These are phyloP conservation scores for Drosophila fulvimacula DNA, from an alignment of 2,888 invertebrate genomes.

Conservation along the genomic window DNA sequence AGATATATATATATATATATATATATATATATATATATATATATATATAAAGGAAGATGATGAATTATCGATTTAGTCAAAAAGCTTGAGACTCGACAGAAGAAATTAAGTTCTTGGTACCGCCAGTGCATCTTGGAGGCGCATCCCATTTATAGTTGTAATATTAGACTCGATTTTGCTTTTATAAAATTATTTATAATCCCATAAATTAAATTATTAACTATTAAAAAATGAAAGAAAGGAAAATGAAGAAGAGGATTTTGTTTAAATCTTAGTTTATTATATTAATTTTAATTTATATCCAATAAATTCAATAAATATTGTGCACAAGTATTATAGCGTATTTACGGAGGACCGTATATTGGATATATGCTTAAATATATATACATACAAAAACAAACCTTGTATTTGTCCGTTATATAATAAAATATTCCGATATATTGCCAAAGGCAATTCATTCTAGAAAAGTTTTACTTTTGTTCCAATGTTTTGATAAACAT, in stretches of 20 bases:
- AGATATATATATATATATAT: not conserved
- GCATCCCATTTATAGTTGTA: too few species aligned
- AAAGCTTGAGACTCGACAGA: not conserved
- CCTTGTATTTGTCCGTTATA: not conserved
- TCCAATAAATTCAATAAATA: not conserved
- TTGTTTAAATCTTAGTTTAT: not conserved
- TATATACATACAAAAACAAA: not conserved
- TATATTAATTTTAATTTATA: not conserved
- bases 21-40: too few species aligned
- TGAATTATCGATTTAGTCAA: slow-evolving; percentile 1
- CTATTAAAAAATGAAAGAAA: not conserved
- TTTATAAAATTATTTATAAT: not conserved
- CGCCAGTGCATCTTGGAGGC: too few species aligned
- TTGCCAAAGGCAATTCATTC: not conserved
- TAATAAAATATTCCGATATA: not conserved
- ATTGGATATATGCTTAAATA: not conserved
- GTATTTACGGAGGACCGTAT: not conserved
- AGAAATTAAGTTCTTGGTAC: too few species aligned
- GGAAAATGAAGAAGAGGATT: not conserved
- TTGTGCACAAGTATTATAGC: slow-evolving; percentile 18
- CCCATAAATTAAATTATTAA: not conserved
- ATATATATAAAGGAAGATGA: too few species aligned
- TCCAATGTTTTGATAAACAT: not conserved
- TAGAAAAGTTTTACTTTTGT: not conserved
- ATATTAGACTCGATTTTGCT: too few species aligned